A percentile compares a stretch with the other conserved stretches of the same genome.
These are phyloP conservation scores for Zoroaster sp. DNA, from an alignment of 53 echinoderm and acorn worm species.

Conservation along the genomic window DNA sequence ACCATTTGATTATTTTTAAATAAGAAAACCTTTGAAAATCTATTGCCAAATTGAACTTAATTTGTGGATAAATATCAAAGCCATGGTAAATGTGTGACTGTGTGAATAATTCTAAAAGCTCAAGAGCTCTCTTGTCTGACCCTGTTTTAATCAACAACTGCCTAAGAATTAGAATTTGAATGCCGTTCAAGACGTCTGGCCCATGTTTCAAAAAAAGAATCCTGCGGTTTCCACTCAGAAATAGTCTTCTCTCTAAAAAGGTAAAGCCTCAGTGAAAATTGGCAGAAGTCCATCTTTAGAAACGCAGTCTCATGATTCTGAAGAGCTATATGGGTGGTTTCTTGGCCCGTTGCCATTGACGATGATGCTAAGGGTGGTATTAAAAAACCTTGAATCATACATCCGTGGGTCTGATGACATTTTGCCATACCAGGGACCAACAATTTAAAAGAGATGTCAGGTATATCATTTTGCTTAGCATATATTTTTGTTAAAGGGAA, in stretches of 20 bases:
- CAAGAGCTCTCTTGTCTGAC: not conserved
- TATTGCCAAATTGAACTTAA: no score
- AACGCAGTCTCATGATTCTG: not conserved
- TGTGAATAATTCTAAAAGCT: no score
- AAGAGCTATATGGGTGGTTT: not conserved
- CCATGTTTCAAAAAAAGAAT: not conserved
- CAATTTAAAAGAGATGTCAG: no score
- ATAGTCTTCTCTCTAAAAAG: not conserved
- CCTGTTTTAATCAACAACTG: not conserved
- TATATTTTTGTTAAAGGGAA: no score
- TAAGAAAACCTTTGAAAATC: no score
- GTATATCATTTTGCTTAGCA: no score
- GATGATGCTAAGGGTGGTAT: not conserved
- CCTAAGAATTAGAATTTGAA: not conserved
- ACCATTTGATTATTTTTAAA: no score
- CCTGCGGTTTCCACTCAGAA: conserved; percentile 3
- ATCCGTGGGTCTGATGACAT: not conserved
- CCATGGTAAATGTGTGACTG: no score
- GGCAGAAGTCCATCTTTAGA: conserved; percentile 4
- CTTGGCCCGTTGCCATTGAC: not conserved
- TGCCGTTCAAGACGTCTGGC: not conserved
- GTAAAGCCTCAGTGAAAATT: not conserved
- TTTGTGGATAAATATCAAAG: no score
- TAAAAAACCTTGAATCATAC: no score
- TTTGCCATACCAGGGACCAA: no score